phyloP scores from a whole-genome alignment of 2,888 invertebrate species.

The Pristionchus arcanus region DNA sequence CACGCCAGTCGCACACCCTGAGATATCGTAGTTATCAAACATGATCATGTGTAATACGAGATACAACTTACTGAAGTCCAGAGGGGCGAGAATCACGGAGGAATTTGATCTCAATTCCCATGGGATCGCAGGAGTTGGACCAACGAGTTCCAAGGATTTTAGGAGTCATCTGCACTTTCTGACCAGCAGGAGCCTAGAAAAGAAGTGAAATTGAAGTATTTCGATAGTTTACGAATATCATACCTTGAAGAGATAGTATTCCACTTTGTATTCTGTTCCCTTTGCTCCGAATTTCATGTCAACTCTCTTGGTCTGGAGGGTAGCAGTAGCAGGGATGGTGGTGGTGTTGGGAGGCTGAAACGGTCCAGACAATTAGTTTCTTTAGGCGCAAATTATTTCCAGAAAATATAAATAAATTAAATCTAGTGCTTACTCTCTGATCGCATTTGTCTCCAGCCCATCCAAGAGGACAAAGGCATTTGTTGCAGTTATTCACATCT shows the following conservation, averaged over 20 bases:
- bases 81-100: conserved; percentile 14
- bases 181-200: conserved; percentile 47
- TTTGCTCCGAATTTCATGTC: background rate
- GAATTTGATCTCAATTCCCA: conserved; percentile 51
- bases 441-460: conserved; percentile 32
- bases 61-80: conserved; percentile 29
- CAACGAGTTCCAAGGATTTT: conserved; percentile 28
- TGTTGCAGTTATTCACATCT: background rate
- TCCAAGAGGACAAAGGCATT: conserved; percentile 29
- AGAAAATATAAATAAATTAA: no score
- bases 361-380: background rate
- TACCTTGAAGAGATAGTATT: conserved; percentile 46
- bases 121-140: conserved; percentile 12
- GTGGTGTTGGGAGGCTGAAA: background rate
- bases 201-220: background rate
- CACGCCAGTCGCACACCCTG: conserved; percentile 16
- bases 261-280: background rate
- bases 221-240: background rate
- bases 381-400: background rate
- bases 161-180: conserved; percentile 10
- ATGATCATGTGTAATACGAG: background rate
- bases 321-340: conserved; percentile 19
- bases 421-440: background rate
- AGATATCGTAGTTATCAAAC: background rate
- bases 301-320: conserved; percentile 1